Evolutionary conservation across 2,888 invertebrate species (phyloP).

Genomic region (Xestia ashworthii): DNA sequence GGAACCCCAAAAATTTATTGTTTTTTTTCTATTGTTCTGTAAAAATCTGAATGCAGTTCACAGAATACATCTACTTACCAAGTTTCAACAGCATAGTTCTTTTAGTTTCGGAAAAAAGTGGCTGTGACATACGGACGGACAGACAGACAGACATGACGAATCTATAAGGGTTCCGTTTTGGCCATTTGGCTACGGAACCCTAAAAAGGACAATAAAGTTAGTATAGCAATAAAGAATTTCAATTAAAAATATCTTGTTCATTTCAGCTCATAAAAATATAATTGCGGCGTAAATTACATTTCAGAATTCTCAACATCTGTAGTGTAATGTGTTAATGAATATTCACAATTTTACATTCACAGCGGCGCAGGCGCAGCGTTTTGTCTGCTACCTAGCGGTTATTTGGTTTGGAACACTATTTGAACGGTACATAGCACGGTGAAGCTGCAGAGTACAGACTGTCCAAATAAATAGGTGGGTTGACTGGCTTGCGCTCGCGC

Average conservation of each 20-base stretch:
- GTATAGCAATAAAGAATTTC: background rate
- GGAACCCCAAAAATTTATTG: no score
- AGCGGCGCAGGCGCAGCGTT: conserved; percentile 35
- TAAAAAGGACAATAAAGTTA: no score
- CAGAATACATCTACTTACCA: no score
- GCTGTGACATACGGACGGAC: no score
- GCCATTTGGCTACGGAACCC: no score
- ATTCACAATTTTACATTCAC: conserved; percentile 25
- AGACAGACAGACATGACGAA: no score
- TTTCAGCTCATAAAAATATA: background rate
- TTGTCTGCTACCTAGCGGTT: conserved; percentile 66
- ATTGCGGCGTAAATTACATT: background rate
- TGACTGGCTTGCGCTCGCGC: conserved; percentile 22
- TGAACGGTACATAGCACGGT: conserved; percentile 63
- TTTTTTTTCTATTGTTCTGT: no score
- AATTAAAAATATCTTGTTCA: background rate
- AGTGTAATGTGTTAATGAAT: conserved; percentile 27
- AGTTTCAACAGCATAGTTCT: no score
- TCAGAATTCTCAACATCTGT: conserved; percentile 26
- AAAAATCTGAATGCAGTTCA: no score
- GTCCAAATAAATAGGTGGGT: conserved; percentile 48
- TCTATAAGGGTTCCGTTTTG: no score
- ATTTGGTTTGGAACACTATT: conserved; percentile 58
- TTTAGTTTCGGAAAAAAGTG: no score
- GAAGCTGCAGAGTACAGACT: conserved; percentile 30